Percentiles rank a stretch among this genome's conserved stretches.
phyloP scores from a whole-genome alignment of 2,113 vertebrate species.

The Mastomys natalensis region DNA sequence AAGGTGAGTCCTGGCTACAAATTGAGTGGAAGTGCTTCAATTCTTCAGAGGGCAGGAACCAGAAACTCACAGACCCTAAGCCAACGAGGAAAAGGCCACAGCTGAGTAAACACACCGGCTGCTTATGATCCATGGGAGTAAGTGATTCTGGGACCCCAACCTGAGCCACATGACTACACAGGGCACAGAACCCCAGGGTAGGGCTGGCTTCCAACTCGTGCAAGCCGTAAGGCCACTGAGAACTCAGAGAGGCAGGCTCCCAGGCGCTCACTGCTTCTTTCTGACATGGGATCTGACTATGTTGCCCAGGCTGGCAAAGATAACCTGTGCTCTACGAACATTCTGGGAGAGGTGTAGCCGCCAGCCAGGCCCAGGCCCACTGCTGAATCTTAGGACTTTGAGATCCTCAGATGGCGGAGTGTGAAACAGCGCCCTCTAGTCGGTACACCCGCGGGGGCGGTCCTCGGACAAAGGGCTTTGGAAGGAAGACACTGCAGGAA shows the following conservation, averaged over 20 bases:
- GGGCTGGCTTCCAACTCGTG: not conserved
- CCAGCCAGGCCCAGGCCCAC: not conserved
- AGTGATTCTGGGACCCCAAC: too few relatives aligned
- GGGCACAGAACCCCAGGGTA: not conserved
- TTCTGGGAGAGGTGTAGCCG: too few relatives aligned
- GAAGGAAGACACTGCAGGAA: too few relatives aligned
- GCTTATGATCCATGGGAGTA: too few relatives aligned
- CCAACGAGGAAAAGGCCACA: not conserved
- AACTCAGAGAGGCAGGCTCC: not conserved
- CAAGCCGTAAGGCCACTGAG: not conserved
- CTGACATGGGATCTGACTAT: not conserved
- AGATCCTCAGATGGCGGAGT: not conserved
- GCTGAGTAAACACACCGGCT: not conserved
- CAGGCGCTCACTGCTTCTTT: not conserved
- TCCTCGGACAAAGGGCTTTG: not conserved
- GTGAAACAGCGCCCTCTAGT: rapidly evolving
- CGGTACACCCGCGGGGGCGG: rapidly evolving
- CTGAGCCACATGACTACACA: not conserved
- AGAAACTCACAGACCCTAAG: not conserved
- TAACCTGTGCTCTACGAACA: not conserved
- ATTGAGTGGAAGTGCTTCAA: not conserved
- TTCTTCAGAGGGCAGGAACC: not conserved
- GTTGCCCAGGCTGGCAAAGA: not conserved
- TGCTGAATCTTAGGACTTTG: not conserved
- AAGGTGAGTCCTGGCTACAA: not conserved